A percentile compares a stretch with the other conserved stretches of the same genome.
phyloP scores from a whole-genome alignment of 23 tunicate genomes.

The Ascidia mentula region DNA sequence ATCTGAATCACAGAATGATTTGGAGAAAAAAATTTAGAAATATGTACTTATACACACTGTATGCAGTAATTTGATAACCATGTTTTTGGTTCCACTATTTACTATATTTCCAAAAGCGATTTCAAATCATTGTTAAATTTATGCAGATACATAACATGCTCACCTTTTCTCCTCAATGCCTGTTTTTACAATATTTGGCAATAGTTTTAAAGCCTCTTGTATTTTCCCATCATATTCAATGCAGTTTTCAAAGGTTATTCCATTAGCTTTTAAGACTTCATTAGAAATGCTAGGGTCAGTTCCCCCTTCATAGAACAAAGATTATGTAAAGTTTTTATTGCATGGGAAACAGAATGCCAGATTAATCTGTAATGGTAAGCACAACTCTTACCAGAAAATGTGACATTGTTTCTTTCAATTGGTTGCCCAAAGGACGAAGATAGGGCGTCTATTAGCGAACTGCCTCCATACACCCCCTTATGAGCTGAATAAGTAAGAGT shows the following conservation, averaged over 20 bases:
- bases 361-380: not conserved
- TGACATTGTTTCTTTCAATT: constrained; percentile 39
- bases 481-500: constrained; percentile 46
- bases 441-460: constrained; percentile 31
- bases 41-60: too few relatives aligned
- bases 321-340: not conserved
- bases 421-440: constrained; percentile 50
- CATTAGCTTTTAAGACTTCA: constrained; percentile 49
- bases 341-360: not conserved
- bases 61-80: too few relatives aligned
- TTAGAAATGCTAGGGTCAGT: constrained; percentile 66
- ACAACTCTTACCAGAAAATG: constrained; percentile 48
- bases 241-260: constrained; percentile 38
- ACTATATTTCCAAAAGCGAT: too few relatives aligned
- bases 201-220: constrained; percentile 32
- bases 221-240: constrained; percentile 34
- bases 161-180: constrained; percentile 67
- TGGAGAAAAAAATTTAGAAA: not conserved
- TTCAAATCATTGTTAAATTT: too few relatives aligned
- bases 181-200: constrained; percentile 41
- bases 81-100: too few relatives aligned
- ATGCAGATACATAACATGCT: not conserved
- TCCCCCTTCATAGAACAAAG: constrained; percentile 38
- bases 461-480: constrained; percentile 14
- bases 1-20: not conserved